Base-by-base conservation (phyloP, 2,113 vertebrate species). In the Vidua macroura region DNA sequence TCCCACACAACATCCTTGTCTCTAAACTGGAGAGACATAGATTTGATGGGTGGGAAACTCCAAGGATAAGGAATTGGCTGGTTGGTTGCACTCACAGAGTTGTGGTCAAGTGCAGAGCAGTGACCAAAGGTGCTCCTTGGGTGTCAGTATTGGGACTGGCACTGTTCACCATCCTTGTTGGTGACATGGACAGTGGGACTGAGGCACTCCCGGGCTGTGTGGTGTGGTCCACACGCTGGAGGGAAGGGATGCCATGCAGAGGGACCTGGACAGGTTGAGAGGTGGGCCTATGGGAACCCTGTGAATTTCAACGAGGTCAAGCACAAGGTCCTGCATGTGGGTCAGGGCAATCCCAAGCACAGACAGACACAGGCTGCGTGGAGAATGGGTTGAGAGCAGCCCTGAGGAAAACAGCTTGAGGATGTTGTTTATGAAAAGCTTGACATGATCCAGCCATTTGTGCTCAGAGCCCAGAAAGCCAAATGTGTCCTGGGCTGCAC, bases 61-160 rank as follows among this genome's bases (percentile, higher is more conserved):
- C 41, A 18, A 18, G n/a, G 70, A 23, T 76, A 23, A 83, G 30
- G 48, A 55, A 18, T 11, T 82, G 78, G 19, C n/a, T 19, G 11
- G 6, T 6, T 24, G 51, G 44, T 28, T 39, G n/a, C 20, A 53
- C 24, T n/a, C 46, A 28, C 0, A n/a, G 28, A 7, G 39, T 7
- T 60, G 53, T 24, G 16, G 53, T n/a, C 48, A 55, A 31, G n/a
- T 3, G n/a, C n/a, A 83, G 39, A n/a, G 39, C 39, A 82, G 23
- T 30, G 62, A n/a, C 5, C 13, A 48, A 17, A 35, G 48, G 10
- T 10, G 25, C n/a, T 60, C 60, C 24, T 48, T 1, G 1, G 30
- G 30, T 28, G 11, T 15, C 39, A 30, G 20, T 7, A 11, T 1
- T 27, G 70, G 78, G 30, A 18, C 8, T 0, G 2, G 41, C 0